These are phyloP conservation scores for Polyommatus icarus DNA, from an alignment of 2,888 invertebrate species.

Conservation along the genomic window DNA sequence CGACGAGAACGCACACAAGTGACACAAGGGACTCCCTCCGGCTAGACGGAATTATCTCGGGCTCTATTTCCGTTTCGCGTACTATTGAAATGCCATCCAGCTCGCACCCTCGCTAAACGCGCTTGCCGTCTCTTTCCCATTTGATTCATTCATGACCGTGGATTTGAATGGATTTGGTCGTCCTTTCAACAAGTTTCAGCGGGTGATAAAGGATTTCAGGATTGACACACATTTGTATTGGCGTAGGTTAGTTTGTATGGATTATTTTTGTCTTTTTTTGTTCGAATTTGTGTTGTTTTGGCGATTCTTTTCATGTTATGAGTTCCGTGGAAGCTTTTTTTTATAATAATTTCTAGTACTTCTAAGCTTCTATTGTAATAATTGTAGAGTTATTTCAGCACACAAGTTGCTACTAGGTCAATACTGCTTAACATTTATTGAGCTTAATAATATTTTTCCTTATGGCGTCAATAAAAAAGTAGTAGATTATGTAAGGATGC, in stretches of 20 bases:
- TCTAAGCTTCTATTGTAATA: neutral
- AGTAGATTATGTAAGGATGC: conserved; percentile 12
- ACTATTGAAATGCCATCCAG: conserved; percentile 74
- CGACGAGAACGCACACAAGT: conserved; percentile 76
- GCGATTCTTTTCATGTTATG: neutral
- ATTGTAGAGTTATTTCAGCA: neutral
- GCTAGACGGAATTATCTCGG: conserved; percentile 80
- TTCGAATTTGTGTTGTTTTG: neutral
- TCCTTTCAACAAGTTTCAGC: conserved; percentile 57
- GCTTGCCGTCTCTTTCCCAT: conserved; percentile 69
- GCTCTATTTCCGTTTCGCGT: conserved; percentile 79
- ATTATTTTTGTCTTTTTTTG: neutral
- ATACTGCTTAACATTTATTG: neutral
- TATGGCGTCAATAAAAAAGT: neutral
- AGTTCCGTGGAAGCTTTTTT: neutral
- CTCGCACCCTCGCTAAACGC: conserved; percentile 50
- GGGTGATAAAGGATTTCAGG: conserved; percentile 35
- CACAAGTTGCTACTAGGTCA: neutral
- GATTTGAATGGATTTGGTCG: conserved; percentile 74
- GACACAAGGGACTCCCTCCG: conserved; percentile 80
- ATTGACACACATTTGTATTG: conserved; percentile 38
- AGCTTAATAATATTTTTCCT: neutral
- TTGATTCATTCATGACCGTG: conserved; percentile 75
- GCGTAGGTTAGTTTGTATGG: neutral
- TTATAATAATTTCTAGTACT: neutral